A percentile compares a stretch with the other conserved stretches of the same genome.
phyloP scores from a whole-genome alignment of 2,113 vertebrate genomes.

The Eublepharis macularius region DNA sequence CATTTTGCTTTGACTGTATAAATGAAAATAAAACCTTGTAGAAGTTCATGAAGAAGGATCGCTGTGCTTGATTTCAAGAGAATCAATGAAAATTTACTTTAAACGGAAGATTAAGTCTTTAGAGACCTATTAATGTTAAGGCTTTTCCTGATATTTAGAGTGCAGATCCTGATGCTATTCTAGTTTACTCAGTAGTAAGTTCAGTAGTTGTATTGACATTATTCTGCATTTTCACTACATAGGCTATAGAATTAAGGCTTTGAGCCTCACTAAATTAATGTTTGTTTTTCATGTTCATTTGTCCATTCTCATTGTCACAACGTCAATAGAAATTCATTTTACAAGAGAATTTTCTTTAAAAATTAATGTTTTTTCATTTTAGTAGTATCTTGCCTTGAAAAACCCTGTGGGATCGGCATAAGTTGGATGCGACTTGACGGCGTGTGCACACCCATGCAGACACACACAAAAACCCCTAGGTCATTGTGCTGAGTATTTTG shows the following conservation, averaged over 20 bases:
- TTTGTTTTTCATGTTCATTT: neutral
- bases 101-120: constrained; percentile 38
- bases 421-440: too few species aligned
- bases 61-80: neutral
- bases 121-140: constrained; percentile 7
- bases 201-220: constrained; percentile 31
- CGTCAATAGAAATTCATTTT: neutral
- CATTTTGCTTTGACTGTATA: constrained; percentile 20
- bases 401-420: too few species aligned
- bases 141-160: constrained; percentile 37
- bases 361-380: neutral
- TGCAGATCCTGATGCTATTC: constrained; percentile 4
- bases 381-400: too few species aligned
- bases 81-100: constrained; percentile 37
- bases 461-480: too few species aligned
- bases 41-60: constrained; percentile 1
- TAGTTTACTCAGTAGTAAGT: neutral
- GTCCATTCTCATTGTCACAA: neutral
- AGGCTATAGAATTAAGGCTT: neutral
- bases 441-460: too few species aligned
- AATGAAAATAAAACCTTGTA: constrained; percentile 41
- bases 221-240: neutral
- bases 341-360: neutral
- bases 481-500: neutral
- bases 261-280: neutral